phyloP scores from a whole-genome alignment of 2,797 vertebrate genomes.

The Sebastes kiyomatsui region DNA sequence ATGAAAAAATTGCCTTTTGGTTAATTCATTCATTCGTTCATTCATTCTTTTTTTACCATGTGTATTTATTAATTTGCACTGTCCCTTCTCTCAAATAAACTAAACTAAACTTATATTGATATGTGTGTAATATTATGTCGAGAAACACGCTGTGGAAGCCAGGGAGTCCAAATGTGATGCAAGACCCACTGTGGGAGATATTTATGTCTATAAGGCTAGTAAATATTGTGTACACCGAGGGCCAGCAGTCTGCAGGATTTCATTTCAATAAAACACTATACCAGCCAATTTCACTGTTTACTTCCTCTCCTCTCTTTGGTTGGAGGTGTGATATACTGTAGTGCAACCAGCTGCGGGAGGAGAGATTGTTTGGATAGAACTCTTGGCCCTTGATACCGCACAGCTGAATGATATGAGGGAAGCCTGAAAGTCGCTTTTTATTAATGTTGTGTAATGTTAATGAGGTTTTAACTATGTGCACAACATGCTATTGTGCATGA shows the following conservation, averaged over 20 bases:
- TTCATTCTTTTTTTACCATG: neutral
- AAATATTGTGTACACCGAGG: constrained; percentile 25
- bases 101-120: neutral
- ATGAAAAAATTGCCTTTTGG: too few species aligned
- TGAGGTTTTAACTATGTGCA: neutral
- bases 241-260: constrained; percentile 27
- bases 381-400: constrained; percentile 5
- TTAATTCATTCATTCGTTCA: too few species aligned
- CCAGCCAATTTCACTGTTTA: constrained; percentile 40
- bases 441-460: constrained; percentile 8
- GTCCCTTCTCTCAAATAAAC: neutral
- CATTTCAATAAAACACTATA: constrained; percentile 46
- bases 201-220: constrained; percentile 27
- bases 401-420: neutral
- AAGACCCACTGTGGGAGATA: constrained; percentile 7
- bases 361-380: constrained; percentile 29
- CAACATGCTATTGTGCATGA: neutral
- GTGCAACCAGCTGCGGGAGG: constrained; percentile 30
- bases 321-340: constrained; percentile 19
- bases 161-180: neutral
- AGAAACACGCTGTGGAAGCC: neutral
- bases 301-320: constrained; percentile 20
- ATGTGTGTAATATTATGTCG: neutral
- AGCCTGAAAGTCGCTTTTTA: neutral
- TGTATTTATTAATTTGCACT: neutral